These are phyloP conservation scores for Chloebia gouldiae DNA, from an alignment of 2,113 vertebrate species.

Conservation along the genomic window DNA sequence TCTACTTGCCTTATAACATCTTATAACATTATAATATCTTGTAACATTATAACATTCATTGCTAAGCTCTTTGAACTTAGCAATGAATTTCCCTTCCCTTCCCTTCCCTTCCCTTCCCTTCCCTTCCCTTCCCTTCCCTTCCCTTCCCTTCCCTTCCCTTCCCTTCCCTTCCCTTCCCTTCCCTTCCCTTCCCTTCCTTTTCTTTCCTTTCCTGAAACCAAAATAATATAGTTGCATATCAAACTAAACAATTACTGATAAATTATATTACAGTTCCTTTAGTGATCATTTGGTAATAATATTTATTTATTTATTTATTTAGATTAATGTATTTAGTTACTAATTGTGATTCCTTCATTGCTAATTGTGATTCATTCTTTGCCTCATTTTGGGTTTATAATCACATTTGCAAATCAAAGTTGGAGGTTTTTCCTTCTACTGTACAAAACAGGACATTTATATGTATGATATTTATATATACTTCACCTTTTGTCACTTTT, in stretches of 20 bases:
- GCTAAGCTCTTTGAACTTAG: not conserved
- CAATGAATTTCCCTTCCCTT: not conserved
- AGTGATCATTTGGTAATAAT: not conserved
- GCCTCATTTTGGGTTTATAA: not conserved
- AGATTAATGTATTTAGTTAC: not conserved
- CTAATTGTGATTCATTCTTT: not conserved
- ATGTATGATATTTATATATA: conserved; percentile 64
- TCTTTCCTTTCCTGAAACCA: not conserved
- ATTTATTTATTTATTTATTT: not conserved
- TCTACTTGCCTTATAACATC: not conserved
- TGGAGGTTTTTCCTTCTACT: not conserved
- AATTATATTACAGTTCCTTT: not conserved
- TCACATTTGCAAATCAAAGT: not conserved
- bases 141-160: too few relatives aligned
- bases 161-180: too few relatives aligned
- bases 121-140: too few relatives aligned
- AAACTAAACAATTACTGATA: not conserved
- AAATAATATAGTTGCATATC: not conserved
- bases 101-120: too few relatives aligned
- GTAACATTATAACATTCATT: too few relatives aligned
- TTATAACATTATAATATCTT: not conserved
- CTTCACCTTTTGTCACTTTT: conserved; percentile 72
- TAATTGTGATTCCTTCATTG: not conserved
- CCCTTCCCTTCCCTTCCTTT: too few relatives aligned
- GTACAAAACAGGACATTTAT: conserved; percentile 58